Evolutionary conservation across 2,888 invertebrate genomes (phyloP), one percentile per base, ranked within the genome.

Genomic region (Dolomedes plantarius): DNA sequence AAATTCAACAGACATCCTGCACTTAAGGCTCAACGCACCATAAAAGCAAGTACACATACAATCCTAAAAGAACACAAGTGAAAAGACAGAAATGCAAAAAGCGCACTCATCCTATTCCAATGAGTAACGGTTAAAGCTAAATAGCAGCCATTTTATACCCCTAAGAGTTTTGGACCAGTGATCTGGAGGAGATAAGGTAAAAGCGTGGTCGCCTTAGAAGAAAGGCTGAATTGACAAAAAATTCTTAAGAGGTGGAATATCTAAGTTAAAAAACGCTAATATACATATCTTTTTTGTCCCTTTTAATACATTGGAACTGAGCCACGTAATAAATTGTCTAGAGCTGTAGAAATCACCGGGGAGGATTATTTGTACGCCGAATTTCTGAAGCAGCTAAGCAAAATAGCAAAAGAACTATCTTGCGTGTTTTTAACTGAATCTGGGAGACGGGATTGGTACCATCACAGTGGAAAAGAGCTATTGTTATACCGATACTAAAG

Each of bases 311-410:
- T 29, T 76, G 9, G 46, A 65, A 39, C 19, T 65, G 13, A 46
- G 28, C 9, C 31, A 19, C 1, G 32, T 32, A 6, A 27, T 46
- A 29, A 46, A 28, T n/a, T n/a, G 39, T 39, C 67, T 28, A 29
- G 67, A 11, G 3, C 11, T 28, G 5, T 76, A 31, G 23, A 75
- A 64, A 19, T 64, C 28, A 7, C 41, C 67, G 41, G 19, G 39
- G 76, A 36, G 27, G 56, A 76, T 31, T n/a, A 65, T 19, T 76
- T 75, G 1, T 29, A 76, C 29, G 39, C 27, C 13, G 76, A 74
- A 32, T 74, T 74, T 19, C 19, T 56, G 13, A 32, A 19, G 11
- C 62, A 56, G 23, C 19, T 36, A 19, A n/a, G 73, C 31, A 13
- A 16, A 19, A 36, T 5, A 11, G 36, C 62, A 19, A 6, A 6